Percentiles rank a stretch among this genome's conserved stretches.
Evolutionary conservation across 2,113 vertebrate genomes (phyloP).

Genomic region (Sinocyclocheilus anshuiensis): DNA sequence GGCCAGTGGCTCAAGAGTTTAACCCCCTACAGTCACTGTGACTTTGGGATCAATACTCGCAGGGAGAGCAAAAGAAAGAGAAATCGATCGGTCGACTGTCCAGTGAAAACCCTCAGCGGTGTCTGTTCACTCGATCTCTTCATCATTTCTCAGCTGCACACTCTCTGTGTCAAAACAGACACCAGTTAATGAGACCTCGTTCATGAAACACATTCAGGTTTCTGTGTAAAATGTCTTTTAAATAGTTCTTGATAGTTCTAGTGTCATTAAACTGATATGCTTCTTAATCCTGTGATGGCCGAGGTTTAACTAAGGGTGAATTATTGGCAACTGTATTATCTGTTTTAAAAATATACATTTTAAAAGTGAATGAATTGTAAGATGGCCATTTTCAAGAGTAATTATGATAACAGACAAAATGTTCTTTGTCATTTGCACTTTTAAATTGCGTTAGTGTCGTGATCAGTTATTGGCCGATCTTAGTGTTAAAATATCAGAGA

Average conservation of each 20-base stretch:
- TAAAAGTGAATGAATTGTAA: neutral
- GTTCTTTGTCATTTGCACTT: no score
- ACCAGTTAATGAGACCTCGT: neutral
- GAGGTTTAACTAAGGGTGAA: neutral
- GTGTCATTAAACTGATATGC: neutral
- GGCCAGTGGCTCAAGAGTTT: conserved; percentile 63
- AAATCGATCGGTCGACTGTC: conserved; percentile 27
- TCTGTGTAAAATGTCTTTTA: neutral
- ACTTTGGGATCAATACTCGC: conserved; percentile 61
- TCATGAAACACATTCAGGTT: neutral
- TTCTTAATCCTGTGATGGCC: neutral
- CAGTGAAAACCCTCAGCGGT: conserved; percentile 2
- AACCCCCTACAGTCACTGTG: conserved; percentile 65
- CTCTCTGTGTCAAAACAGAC: neutral
- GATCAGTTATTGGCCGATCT: no score
- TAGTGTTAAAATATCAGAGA: no score
- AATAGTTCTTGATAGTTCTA: neutral
- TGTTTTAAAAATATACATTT: neutral
- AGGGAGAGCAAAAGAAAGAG: conserved; percentile 51
- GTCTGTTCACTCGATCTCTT: conserved; percentile 16
- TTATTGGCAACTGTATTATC: neutral
- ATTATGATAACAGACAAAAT: no score
- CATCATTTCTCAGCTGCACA: conserved; percentile 7
- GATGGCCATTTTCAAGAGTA: neutral
- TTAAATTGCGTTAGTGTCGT: no score